Evolutionary conservation across 2,797 vertebrate genomes (phyloP).

Genomic region (Dallia pectoralis): DNA sequence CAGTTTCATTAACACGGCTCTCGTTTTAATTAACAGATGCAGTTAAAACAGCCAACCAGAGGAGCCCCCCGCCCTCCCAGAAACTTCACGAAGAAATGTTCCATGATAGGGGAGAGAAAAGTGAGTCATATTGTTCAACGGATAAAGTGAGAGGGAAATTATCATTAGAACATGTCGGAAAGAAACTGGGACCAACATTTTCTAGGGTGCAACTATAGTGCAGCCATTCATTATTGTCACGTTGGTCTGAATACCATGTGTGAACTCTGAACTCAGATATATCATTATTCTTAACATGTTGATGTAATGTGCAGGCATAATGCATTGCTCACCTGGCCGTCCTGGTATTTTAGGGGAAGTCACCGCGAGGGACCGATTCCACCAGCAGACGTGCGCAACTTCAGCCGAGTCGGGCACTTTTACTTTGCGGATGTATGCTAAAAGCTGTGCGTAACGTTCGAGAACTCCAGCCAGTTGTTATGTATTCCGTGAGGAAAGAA

Average conservation of each 20-base stretch:
- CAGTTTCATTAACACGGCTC: slow-evolving; percentile 55
- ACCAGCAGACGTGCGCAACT: slow-evolving; percentile 9
- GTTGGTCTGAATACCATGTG: not conserved
- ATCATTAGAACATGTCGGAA: not conserved
- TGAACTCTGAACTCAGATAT: not conserved
- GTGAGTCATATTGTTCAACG: not conserved
- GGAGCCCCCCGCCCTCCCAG: not conserved
- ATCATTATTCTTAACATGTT: not conserved
- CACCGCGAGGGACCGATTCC: not conserved
- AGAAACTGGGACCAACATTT: not conserved
- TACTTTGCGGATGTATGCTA: not conserved
- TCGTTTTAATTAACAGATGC: slow-evolving; percentile 55
- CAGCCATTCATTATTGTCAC: not conserved
- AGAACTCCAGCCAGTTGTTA: not conserved
- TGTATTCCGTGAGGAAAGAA: slow-evolving; percentile 8
- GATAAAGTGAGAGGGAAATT: not conserved
- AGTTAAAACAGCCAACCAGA: not conserved
- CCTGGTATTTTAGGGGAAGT: slow-evolving; percentile 9
- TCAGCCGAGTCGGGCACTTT: slow-evolving; percentile 5
- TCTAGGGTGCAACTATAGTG: not conserved
- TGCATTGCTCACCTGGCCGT: slow-evolving; percentile 47
- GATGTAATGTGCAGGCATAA: not conserved
- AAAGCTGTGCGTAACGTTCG: not conserved
- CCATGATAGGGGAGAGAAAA: not conserved
- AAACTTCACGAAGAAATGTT: not conserved